Evolutionary conservation across 2,113 vertebrate genomes (phyloP), one percentile per base, ranked within the genome.

Genomic region (Otolemur garnettii): DNA sequence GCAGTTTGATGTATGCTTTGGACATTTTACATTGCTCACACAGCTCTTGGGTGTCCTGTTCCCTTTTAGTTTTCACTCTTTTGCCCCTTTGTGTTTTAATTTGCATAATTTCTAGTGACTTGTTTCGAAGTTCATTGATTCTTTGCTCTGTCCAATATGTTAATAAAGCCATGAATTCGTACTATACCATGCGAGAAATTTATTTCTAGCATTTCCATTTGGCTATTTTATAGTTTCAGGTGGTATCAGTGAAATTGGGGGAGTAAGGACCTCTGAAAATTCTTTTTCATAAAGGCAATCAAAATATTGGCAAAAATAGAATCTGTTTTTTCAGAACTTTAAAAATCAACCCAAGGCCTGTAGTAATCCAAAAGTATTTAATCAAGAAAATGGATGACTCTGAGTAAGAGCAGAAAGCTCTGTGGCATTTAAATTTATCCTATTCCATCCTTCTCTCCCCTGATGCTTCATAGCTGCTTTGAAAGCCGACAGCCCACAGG

Each of bases 291-390:
- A 72, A 90, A 94, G 75, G 59, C 30, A 35, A 30, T 69, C 69
- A 94, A 90, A 92, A 82, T 55, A 66, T n/a, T 64, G 77, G 50
- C n/a, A 94, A 64, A 88, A 74, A 45, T 66, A 84, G n/a, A 80
- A 59, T 90, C 71, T 50, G 19, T 42, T 79, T 94, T 45, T 78
- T 53, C 59, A 88, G 35, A 86, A 53, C 75, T 83, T n/a, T 92
- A 42, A 86, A 62, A 77, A 81, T 79, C 62, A 90, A 86, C 79
- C 50, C 64, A 84, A 74, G 57, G 53, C 77, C 82, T 66, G 9
- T 7, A 89, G 69, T 22, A 85, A 86, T 62, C 57, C 55, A 50
- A 50, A 83, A 57, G 13, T 19, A 53, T 95, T 87, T 60, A n/a
- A 93, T 81, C 38, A 71, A 74, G 72, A 74, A 81, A 77, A 55